A percentile compares a stretch with the other conserved stretches of the same genome.
Conservation (phyloP, 2,888 invertebrate species). For the Leptogaster cylindrica region DNA sequence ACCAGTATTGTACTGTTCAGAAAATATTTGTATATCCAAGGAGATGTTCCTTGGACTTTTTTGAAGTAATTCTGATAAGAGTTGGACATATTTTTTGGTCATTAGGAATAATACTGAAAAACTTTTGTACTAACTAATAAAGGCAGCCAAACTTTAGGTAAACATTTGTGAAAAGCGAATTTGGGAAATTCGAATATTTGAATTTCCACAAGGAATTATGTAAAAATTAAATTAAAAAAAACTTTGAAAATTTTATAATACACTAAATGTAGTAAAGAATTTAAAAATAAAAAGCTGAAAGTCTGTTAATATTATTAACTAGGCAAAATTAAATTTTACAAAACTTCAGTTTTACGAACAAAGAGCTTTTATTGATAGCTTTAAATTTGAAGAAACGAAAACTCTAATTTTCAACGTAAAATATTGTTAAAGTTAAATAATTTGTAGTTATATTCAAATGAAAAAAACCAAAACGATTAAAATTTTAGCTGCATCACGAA, state of each 20-base stretch:
- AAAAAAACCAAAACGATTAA: slow-evolving; percentile 14
- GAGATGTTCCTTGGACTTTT: no score
- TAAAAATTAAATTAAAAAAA: background rate
- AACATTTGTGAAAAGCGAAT: slow-evolving; percentile 26
- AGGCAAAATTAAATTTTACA: background rate
- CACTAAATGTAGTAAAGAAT: slow-evolving; percentile 3
- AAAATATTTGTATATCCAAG: no score
- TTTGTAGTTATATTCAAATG: slow-evolving; percentile 18
- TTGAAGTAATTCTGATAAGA: no score
- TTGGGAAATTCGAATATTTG: slow-evolving; percentile 6
- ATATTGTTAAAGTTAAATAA: slow-evolving; percentile 18
- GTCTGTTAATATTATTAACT: slow-evolving; percentile 16
- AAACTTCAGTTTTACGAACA: slow-evolving; percentile 22
- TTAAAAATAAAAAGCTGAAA: background rate
- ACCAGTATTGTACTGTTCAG: background rate
- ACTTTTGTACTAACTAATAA: slow-evolving; percentile 13
- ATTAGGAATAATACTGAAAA: no score
- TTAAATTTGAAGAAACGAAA: slow-evolving; percentile 26
- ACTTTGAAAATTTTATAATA: slow-evolving; percentile 17
- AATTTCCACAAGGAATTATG: background rate
- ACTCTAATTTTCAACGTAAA: slow-evolving; percentile 8
- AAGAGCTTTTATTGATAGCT: slow-evolving; percentile 36
- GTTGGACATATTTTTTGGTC: slow-evolving; percentile 21
- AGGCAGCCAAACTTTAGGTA: slow-evolving; percentile 2
- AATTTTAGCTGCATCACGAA: slow-evolving; percentile 28